Evolutionary conservation across 2,888 invertebrate species (phyloP).

Genomic region (Drosophila fulvimacula): DNA sequence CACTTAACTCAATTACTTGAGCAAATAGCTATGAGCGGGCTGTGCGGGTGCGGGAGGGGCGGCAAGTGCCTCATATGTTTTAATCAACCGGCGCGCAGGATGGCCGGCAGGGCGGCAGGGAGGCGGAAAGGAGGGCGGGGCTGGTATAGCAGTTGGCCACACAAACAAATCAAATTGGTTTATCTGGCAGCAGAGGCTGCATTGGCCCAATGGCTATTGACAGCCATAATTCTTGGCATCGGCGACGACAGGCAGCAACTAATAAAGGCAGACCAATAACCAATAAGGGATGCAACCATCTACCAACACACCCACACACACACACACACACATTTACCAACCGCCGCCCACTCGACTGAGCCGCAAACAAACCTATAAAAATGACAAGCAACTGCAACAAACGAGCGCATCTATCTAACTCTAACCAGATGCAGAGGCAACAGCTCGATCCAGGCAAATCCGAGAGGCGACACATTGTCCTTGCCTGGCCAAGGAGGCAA

Average conservation of each 20-base stretch:
- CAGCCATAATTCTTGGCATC: constrained; percentile 67
- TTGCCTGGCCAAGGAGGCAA: constrained; percentile 14
- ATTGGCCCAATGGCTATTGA: constrained; percentile 54
- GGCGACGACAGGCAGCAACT: constrained; percentile 62
- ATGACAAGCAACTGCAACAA: constrained; percentile 80
- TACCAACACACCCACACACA: neutral
- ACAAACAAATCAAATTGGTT: constrained; percentile 70
- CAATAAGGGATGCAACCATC: constrained; percentile 31
- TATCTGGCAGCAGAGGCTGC: constrained; percentile 44
- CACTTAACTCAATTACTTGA: constrained; percentile 70
- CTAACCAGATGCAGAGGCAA: constrained; percentile 50
- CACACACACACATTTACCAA: neutral
- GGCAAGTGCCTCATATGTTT: constrained; percentile 43
- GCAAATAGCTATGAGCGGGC: constrained; percentile 41
- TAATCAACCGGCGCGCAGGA: constrained; percentile 44
- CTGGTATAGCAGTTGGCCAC: constrained; percentile 6
- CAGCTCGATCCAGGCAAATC: constrained; percentile 45
- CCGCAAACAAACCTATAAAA: constrained; percentile 80
- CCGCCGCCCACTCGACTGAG: constrained; percentile 36
- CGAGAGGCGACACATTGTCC: constrained; percentile 61
- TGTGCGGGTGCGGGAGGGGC: neutral
- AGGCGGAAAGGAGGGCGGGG: neutral
- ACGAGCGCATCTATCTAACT: constrained; percentile 74
- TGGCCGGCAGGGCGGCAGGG: too few relatives aligned
- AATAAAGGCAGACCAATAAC: constrained; percentile 62